These are phyloP conservation scores for Momotus momota DNA, from an alignment of 2,797 vertebrate species.

Conservation along the genomic window DNA sequence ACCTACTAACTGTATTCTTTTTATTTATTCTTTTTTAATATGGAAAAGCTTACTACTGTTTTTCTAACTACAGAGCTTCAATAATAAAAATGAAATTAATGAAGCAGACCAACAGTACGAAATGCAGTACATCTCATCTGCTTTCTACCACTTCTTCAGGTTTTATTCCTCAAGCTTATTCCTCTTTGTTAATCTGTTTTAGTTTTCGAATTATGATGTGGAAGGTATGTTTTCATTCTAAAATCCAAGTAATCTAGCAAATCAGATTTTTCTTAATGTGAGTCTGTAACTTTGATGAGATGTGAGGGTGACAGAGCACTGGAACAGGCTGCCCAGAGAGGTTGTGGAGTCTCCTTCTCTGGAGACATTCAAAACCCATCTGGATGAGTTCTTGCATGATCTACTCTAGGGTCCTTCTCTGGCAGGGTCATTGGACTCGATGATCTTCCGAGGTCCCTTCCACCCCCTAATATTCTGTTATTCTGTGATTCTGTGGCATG, in stretches of 20 bases:
- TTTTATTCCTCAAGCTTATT: not conserved
- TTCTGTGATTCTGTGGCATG: not conserved
- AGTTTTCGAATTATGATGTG: not conserved
- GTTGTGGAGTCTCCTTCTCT: too few species aligned
- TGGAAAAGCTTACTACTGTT: not conserved
- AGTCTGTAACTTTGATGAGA: not conserved
- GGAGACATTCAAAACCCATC: too few species aligned
- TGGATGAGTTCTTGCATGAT: too few species aligned
- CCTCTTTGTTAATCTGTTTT: not conserved
- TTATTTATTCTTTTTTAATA: not conserved
- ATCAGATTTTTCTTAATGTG: not conserved
- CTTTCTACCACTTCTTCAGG: not conserved
- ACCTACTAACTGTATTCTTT: not conserved
- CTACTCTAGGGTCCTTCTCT: too few species aligned
- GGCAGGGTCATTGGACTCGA: too few species aligned
- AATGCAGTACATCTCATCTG: not conserved
- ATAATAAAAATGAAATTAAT: not conserved
- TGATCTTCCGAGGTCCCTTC: too few species aligned
- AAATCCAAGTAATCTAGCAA: not conserved
- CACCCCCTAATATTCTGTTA: too few species aligned
- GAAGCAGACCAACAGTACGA: not conserved
- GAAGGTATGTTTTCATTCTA: not conserved
- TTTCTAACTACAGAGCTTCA: not conserved
- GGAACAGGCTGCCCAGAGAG: too few species aligned
- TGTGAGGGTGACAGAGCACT: too few species aligned